phyloP scores from a whole-genome alignment of 2,888 invertebrate genomes.

The Erynnis tages region DNA sequence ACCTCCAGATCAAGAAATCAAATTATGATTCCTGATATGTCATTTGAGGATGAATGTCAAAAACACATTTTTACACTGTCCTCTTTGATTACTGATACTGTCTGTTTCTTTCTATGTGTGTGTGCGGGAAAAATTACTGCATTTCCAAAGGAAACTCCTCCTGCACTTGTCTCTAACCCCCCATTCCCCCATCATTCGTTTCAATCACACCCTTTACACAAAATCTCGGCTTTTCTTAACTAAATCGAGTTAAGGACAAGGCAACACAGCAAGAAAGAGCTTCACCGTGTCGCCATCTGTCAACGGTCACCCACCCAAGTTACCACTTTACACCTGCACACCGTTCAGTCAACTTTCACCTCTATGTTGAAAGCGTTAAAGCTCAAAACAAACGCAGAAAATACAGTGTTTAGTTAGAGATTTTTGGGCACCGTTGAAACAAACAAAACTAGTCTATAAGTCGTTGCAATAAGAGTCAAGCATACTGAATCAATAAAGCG shows the following conservation, averaged over 20 bases:
- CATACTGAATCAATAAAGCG: slow-evolving; percentile 28
- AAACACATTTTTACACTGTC: no score
- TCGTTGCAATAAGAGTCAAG: slow-evolving; percentile 28
- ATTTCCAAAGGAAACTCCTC: background rate
- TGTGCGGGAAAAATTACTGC: no score
- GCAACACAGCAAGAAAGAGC: slow-evolving; percentile 65
- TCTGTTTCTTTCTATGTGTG: no score
- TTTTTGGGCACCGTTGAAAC: slow-evolving; percentile 29
- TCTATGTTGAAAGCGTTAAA: background rate
- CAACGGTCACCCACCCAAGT: slow-evolving; percentile 56
- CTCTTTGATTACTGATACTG: no score
- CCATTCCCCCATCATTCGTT: slow-evolving; percentile 5
- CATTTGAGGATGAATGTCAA: no score
- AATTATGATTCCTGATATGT: no score
- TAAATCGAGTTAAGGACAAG: slow-evolving; percentile 66
- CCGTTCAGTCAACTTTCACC: slow-evolving; percentile 17
- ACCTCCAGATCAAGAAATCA: no score
- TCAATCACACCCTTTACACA: slow-evolving; percentile 38
- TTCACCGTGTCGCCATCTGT: slow-evolving; percentile 65
- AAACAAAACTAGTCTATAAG: slow-evolving; percentile 38
- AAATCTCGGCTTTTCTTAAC: slow-evolving; percentile 57
- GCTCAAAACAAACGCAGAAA: background rate
- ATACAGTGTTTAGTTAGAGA: slow-evolving; percentile 23
- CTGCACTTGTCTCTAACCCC: background rate
- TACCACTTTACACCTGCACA: slow-evolving; percentile 34